Conservation (phyloP, 2,113 vertebrate species). For the Gila orcuttii region DNA sequence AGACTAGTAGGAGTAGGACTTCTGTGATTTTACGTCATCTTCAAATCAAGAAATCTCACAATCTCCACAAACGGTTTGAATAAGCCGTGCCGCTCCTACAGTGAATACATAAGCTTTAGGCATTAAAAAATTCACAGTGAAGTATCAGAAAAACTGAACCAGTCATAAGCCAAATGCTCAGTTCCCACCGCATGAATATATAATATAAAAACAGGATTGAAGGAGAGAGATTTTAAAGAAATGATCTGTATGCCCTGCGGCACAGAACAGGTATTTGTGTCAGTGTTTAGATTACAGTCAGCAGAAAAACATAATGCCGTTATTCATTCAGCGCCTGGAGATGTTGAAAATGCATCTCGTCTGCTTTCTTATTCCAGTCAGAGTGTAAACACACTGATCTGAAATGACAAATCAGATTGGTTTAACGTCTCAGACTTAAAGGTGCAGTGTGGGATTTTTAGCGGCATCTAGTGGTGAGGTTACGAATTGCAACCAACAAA, state of each 20-base stretch:
- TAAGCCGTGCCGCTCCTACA: neutral
- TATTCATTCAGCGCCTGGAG: slow-evolving; percentile 4
- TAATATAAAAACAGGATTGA: neutral
- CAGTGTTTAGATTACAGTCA: slow-evolving; percentile 27
- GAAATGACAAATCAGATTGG: neutral
- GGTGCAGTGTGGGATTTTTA: too few relatives aligned
- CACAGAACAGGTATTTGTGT: neutral
- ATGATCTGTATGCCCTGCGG: neutral
- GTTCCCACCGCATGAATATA: neutral
- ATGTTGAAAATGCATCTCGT: slow-evolving; percentile 8
- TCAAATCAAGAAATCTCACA: slow-evolving; percentile 25
- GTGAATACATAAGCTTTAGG: slow-evolving; percentile 8
- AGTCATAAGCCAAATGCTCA: slow-evolving; percentile 10
- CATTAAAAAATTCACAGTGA: neutral
- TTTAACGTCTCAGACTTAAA: neutral
- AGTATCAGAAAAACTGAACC: neutral
- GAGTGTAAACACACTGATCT: neutral
- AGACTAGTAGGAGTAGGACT: neutral
- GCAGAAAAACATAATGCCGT: slow-evolving; percentile 3
- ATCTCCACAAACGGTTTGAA: slow-evolving; percentile 11
- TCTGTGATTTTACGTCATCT: neutral
- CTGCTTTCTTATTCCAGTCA: slow-evolving; percentile 21
- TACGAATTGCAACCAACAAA: too few relatives aligned
- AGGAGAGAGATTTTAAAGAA: slow-evolving; percentile 2
- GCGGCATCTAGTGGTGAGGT: too few relatives aligned